Conservation (phyloP, 2,888 invertebrate species). For the Eristalis arbustorum region DNA sequence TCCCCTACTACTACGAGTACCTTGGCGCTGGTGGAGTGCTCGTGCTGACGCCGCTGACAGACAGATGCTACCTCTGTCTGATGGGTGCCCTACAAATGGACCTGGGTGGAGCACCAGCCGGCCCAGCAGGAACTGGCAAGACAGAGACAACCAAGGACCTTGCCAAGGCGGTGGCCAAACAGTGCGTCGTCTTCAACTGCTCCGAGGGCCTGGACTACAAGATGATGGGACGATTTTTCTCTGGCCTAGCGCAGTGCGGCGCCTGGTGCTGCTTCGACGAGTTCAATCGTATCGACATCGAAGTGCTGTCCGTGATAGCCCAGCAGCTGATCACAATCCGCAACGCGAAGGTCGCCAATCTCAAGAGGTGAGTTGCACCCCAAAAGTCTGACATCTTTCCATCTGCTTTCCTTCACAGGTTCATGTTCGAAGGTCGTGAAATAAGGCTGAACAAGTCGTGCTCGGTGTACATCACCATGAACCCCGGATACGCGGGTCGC, state of each 20-base stretch:
- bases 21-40: conserved; percentile 91
- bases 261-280: conserved; percentile 97
- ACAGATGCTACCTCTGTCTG: conserved; percentile 91
- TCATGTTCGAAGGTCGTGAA: conserved; percentile 94
- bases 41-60: conserved; percentile 94
- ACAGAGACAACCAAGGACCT: conserved; percentile 95
- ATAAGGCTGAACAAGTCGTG: conserved; percentile 90
- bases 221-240: conserved; percentile 93
- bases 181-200: conserved; percentile 95
- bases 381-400: background rate
- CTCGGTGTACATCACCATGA: conserved; percentile 95
- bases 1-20: conserved; percentile 94
- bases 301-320: conserved; percentile 93
- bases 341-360: conserved; percentile 89
- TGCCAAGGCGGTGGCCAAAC: conserved; percentile 92
- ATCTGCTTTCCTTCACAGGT: conserved; percentile 80
- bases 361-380: conserved; percentile 76
- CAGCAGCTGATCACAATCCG: conserved; percentile 93
- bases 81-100: conserved; percentile 95
- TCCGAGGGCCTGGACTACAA: conserved; percentile 86
- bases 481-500: conserved; percentile 94
- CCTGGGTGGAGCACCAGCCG: conserved; percentile 93
- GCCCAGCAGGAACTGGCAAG: conserved; percentile 93
- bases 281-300: conserved; percentile 94
- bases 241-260: conserved; percentile 93